Conservation (phyloP, 2,113 vertebrate genomes). For the Chaenocephalus aceratus region DNA sequence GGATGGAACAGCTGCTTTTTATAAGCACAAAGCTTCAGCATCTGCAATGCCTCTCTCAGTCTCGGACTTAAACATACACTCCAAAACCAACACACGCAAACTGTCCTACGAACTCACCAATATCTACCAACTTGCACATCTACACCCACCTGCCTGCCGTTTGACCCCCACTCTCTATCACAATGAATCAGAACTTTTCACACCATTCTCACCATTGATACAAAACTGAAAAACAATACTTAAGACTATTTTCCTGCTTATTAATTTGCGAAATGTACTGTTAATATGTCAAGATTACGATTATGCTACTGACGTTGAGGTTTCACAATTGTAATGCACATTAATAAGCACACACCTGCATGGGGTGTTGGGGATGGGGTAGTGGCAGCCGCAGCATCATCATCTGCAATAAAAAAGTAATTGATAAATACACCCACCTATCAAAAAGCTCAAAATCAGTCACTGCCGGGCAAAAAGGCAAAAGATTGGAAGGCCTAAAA, state of each 20-base stretch:
- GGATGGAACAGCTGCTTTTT: constrained; percentile 78
- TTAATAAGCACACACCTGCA: constrained; percentile 80
- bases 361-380: constrained; percentile 76
- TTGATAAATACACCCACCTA: constrained; percentile 80
- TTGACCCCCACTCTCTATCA: constrained; percentile 30
- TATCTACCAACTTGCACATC: background rate
- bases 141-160: constrained; percentile 29
- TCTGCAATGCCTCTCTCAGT: background rate
- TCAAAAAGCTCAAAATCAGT: constrained; percentile 71
- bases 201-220: background rate
- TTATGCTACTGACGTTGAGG: too few species aligned
- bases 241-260: too few species aligned
- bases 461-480: constrained; percentile 64
- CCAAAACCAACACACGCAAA: background rate
- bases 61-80: constrained; percentile 6
- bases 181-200: constrained; percentile 1
- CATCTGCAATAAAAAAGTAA: constrained; percentile 84
- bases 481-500: constrained; percentile 38
- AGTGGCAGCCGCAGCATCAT: constrained; percentile 56
- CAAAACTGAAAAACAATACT: too few species aligned
- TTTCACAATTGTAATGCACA: too few species aligned
- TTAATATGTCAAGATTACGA: too few species aligned
- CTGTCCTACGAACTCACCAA: constrained; percentile 23
- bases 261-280: too few species aligned
- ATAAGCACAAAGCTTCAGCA: constrained; percentile 77